A percentile compares a stretch with the other conserved stretches of the same genome.
Conservation (phyloP, 2,797 vertebrate genomes). For the Amniataba percoides region DNA sequence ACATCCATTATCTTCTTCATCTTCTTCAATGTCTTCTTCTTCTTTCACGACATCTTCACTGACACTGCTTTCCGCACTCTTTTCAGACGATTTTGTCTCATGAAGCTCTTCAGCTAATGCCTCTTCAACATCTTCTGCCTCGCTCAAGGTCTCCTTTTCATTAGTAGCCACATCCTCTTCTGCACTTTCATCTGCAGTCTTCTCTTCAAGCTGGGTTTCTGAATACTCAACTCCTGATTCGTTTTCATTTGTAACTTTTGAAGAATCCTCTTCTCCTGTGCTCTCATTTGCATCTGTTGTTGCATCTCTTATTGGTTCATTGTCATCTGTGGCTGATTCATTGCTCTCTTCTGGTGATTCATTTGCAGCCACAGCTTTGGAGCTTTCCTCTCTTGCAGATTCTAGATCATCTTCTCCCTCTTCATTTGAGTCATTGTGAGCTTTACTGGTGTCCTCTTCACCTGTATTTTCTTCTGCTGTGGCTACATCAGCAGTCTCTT, state of each 20-base stretch:
- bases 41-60: conserved; percentile 22
- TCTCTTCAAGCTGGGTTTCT: conserved; percentile 42
- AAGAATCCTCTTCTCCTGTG: conserved; percentile 37
- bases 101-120: conserved; percentile 16
- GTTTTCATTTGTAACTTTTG: conserved; percentile 16
- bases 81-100: conserved; percentile 36
- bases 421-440: conserved; percentile 6
- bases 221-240: conserved; percentile 45
- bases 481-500: conserved; percentile 20
- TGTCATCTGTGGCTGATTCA: conserved; percentile 23
- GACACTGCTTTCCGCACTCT: conserved; percentile 8
- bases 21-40: conserved; percentile 11
- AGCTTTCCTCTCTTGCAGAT: conserved; percentile 42
- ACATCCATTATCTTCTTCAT: not conserved
- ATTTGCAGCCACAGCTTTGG: conserved; percentile 41
- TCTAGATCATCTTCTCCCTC: conserved; percentile 26
- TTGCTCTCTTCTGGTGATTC: conserved; percentile 40
- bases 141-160: conserved; percentile 40
- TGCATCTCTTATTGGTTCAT: conserved; percentile 18
- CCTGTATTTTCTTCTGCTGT: conserved; percentile 29
- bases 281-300: not conserved
- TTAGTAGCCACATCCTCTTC: conserved; percentile 6
- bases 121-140: conserved; percentile 8
- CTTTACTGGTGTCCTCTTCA: conserved; percentile 34
- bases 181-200: conserved; percentile 26